A percentile compares a stretch with the other conserved stretches of the same genome.
phyloP scores from a whole-genome alignment of 2,113 vertebrate genomes.

The Thryonomys swinderianus region DNA sequence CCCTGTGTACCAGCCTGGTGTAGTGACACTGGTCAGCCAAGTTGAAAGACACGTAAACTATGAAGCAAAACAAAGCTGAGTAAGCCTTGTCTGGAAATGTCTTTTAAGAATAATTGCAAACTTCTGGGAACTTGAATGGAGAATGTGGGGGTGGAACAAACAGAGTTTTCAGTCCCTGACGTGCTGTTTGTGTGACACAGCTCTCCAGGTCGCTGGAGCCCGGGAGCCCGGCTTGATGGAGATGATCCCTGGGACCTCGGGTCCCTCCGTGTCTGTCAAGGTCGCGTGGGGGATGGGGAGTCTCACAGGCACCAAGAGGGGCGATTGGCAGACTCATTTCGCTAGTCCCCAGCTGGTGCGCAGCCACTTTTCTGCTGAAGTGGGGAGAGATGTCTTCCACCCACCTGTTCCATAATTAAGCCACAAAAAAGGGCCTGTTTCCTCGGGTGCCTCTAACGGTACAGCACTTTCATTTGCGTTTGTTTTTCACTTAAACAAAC shows the following conservation, averaged over 20 bases:
- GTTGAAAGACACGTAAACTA: conserved; percentile 59
- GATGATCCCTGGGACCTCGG: neutral
- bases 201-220: conserved; percentile 1
- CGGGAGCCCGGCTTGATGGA: neutral
- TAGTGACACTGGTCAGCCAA: conserved; percentile 15
- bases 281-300: neutral
- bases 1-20: neutral
- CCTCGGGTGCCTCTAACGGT: conserved; percentile 70
- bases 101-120: conserved; percentile 76
- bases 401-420: conserved; percentile 72
- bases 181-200: conserved; percentile 47
- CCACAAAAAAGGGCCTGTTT: conserved; percentile 69
- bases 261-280: neutral
- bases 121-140: conserved; percentile 78
- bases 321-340: conserved; percentile 49
- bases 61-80: conserved; percentile 67
- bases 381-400: conserved; percentile 54
- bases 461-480: conserved; percentile 64
- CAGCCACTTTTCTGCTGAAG: conserved; percentile 61
- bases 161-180: conserved; percentile 49
- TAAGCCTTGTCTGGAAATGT: conserved; percentile 75
- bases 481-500: conserved; percentile 54
- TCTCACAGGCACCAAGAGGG: neutral
- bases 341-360: neutral
- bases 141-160: conserved; percentile 65